These are phyloP conservation scores for Tragopan temminckii DNA, from an alignment of 2,797 vertebrate genomes.

Conservation along the genomic window DNA sequence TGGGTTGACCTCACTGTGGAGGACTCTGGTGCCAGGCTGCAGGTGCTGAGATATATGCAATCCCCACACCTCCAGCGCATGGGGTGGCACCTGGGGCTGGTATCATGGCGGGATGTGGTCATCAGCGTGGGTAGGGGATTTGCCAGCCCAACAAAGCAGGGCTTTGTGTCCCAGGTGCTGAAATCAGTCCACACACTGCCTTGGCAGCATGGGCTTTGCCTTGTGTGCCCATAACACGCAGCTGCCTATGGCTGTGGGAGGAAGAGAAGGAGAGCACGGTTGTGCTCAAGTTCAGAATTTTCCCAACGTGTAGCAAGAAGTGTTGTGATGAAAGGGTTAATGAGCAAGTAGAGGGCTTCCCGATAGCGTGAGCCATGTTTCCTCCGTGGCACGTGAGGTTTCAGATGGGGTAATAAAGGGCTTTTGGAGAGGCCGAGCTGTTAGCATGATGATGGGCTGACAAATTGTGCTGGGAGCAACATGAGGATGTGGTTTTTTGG, in stretches of 20 bases:
- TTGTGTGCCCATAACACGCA: fast-evolving
- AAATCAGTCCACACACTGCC: not conserved
- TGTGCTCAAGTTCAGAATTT: not conserved
- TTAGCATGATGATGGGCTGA: not conserved
- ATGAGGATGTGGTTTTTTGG: not conserved
- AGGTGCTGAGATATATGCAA: not conserved
- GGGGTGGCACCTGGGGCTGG: not conserved
- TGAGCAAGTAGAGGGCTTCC: not conserved
- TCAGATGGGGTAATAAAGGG: not conserved
- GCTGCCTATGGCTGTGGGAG: not conserved
- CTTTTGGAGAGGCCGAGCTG: not conserved
- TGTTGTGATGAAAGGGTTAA: not conserved
- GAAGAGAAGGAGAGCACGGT: fast-evolving
- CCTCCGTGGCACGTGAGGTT: not conserved
- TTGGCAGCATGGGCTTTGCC: not conserved
- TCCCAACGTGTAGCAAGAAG: not conserved
- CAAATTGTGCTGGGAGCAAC: not conserved
- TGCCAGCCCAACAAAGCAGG: not conserved
- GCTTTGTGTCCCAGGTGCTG: fast-evolving
- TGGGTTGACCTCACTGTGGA: not conserved
- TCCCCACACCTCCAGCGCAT: not conserved
- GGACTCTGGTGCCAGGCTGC: not conserved
- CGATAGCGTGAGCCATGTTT: not conserved
- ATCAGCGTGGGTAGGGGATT: not conserved
- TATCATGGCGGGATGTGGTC: fast-evolving